A percentile compares a stretch with the other conserved stretches of the same genome.
These are phyloP conservation scores for Beris morrisii DNA, from an alignment of 2,888 invertebrate species.

Conservation along the genomic window DNA sequence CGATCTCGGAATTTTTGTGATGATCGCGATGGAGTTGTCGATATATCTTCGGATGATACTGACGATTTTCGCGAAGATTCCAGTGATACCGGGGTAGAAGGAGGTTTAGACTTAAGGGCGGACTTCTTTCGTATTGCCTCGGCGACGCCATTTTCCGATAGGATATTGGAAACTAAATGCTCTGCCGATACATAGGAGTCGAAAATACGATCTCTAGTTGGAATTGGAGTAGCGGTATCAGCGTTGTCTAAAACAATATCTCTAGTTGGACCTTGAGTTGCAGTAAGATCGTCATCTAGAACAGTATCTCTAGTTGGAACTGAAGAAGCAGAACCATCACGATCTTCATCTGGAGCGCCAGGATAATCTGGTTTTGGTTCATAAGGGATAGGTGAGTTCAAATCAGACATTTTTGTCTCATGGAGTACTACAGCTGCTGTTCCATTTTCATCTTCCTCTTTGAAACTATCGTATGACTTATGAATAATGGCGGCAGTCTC, in stretches of 20 bases:
- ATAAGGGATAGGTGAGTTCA: background rate
- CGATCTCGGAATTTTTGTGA: constrained; percentile 25
- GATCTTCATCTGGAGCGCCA: background rate
- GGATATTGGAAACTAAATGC: constrained; percentile 10
- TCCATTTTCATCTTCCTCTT: constrained; percentile 35
- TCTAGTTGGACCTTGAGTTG: constrained; percentile 1
- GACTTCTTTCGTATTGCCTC: constrained; percentile 6
- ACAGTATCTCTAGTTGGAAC: background rate
- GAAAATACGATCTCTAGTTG: background rate
- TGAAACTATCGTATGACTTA: constrained; percentile 43
- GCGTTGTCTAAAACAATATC: background rate
- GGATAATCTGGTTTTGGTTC: constrained; percentile 23
- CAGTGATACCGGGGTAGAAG: background rate
- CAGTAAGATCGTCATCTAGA: background rate
- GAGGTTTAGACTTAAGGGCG: background rate
- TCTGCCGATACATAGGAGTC: background rate
- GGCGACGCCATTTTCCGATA: constrained; percentile 2
- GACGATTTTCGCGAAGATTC: constrained; percentile 20
- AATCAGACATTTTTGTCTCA: background rate
- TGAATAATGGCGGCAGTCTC: constrained; percentile 51
- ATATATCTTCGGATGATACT: constrained; percentile 6
- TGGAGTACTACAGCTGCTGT: background rate
- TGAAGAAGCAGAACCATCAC: background rate
- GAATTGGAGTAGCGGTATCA: background rate
- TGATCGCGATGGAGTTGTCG: constrained; percentile 14